phyloP scores from a whole-genome alignment of 2,888 invertebrate genomes.

The Cyrtodaria siliqua region DNA sequence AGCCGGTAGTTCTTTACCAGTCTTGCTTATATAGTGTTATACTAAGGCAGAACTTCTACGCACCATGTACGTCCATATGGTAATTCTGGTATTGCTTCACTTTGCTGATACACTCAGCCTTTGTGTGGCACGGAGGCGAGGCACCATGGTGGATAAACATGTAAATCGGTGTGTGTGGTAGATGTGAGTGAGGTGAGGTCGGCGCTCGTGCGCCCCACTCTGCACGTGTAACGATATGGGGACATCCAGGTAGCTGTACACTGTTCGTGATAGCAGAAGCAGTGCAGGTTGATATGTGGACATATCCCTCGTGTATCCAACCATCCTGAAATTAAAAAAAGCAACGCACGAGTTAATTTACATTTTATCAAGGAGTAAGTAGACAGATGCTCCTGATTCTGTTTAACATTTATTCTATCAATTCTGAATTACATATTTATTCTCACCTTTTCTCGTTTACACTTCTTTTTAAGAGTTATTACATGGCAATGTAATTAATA shows the following conservation, averaged over 20 bases:
- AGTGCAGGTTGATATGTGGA: conserved; percentile 33
- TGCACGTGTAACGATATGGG: conserved; percentile 67
- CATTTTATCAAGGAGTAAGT: too few relatives aligned
- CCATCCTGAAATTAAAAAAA: too few relatives aligned
- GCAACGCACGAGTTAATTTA: too few relatives aligned
- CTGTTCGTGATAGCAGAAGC: conserved; percentile 1
- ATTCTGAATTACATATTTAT: too few relatives aligned
- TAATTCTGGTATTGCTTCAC: conserved; percentile 65
- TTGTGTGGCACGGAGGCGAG: conserved; percentile 81
- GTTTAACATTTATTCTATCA: too few relatives aligned
- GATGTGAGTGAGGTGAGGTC: conserved; percentile 33
- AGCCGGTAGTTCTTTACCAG: too few relatives aligned
- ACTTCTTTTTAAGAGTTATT: too few relatives aligned
- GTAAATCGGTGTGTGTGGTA: conserved; percentile 66
- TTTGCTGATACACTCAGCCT: conserved; percentile 44
- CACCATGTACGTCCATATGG: conserved; percentile 70
- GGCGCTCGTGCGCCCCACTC: conserved; percentile 77
- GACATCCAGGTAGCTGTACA: conserved; percentile 64
- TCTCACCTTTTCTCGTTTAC: too few relatives aligned
- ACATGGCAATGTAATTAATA: too few relatives aligned
- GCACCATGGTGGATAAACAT: conserved; percentile 85
- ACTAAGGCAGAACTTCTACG: background rate
- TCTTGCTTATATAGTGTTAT: too few relatives aligned
- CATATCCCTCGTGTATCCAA: conserved; percentile 48
- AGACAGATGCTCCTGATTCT: too few relatives aligned